Conservation (phyloP, 2,888 invertebrate genomes). For the Yponomeuta cagnagella region DNA sequence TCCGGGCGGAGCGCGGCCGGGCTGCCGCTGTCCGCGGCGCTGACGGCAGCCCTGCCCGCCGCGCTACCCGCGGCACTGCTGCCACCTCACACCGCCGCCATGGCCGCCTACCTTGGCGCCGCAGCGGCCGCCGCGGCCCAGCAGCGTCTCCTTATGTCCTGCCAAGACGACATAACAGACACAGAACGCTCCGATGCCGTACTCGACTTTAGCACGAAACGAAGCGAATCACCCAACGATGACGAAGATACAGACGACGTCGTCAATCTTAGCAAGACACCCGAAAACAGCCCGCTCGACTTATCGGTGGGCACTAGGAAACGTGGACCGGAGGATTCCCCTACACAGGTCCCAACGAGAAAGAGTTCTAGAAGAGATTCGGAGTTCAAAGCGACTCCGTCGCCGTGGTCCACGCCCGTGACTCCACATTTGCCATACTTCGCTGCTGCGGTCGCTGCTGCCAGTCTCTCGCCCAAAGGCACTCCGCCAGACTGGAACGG, state of each 20-base stretch:
- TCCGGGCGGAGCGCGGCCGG: constrained; percentile 78
- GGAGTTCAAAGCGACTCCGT: constrained; percentile 81
- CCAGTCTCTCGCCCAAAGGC: constrained; percentile 83
- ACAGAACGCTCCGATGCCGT: constrained; percentile 79
- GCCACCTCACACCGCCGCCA: constrained; percentile 87
- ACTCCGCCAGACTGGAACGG: constrained; percentile 84
- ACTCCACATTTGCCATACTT: constrained; percentile 88
- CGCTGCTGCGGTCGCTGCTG: constrained; percentile 86
- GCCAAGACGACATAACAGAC: constrained; percentile 81
- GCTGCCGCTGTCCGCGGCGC: constrained; percentile 72
- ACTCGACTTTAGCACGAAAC: constrained; percentile 88
- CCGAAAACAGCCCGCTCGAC: constrained; percentile 85
- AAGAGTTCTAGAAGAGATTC: constrained; percentile 80
- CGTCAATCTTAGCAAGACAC: constrained; percentile 82
- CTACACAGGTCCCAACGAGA: constrained; percentile 77
- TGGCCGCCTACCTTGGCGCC: constrained; percentile 87
- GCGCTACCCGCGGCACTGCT: constrained; percentile 81
- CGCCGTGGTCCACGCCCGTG: constrained; percentile 87
- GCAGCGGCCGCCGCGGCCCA: constrained; percentile 84
- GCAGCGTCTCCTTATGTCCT: constrained; percentile 86
- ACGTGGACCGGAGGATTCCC: constrained; percentile 79
- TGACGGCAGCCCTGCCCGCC: constrained; percentile 80
- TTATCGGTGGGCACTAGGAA: constrained; percentile 86
- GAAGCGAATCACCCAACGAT: constrained; percentile 68
- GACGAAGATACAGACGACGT: constrained; percentile 79